Conservation (phyloP, 1,140 invertebrate species). For the Polypedilum vanderplanki region DNA sequence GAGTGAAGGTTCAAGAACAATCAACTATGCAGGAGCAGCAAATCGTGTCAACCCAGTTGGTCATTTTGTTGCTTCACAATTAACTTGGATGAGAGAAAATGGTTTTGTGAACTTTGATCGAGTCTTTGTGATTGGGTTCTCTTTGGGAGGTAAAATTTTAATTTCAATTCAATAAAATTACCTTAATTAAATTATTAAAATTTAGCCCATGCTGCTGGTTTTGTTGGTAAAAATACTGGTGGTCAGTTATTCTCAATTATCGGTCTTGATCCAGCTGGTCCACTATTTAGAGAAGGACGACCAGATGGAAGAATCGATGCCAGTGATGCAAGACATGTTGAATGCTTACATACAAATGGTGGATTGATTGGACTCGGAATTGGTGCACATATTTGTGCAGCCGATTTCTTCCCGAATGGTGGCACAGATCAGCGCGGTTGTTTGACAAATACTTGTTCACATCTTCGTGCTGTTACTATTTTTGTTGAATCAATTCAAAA, state of each 20-base stretch:
- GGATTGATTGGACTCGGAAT: constrained; percentile 52
- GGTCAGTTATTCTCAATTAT: constrained; percentile 35
- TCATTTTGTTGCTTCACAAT: not conserved
- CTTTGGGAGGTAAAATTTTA: constrained; percentile 40
- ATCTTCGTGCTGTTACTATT: not conserved
- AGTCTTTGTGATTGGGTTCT: constrained; percentile 60
- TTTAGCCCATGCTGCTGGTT: not conserved
- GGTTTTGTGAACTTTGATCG: constrained; percentile 32
- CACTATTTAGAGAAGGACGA: constrained; percentile 45
- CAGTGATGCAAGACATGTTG: constrained; percentile 60
- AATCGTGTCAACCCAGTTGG: not conserved
- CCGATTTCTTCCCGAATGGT: constrained; percentile 66
- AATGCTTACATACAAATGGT: constrained; percentile 66
- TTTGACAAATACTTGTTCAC: constrained; percentile 24
- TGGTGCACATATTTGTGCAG: constrained; percentile 53
- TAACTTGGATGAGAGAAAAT: constrained; percentile 32
- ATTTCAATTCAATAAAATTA: not conserved
- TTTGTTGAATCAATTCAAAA: not conserved
- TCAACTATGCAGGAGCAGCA: not conserved
- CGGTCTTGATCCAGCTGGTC: constrained; percentile 51
- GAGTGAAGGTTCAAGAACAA: not conserved
- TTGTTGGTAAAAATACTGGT: constrained; percentile 42
- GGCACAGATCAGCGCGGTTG: constrained; percentile 62
- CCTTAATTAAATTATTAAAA: not conserved
- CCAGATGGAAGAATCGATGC: constrained; percentile 53